A percentile compares a stretch with the other conserved stretches of the same genome.
phyloP scores from a whole-genome alignment of 37 sponge, comb jelly and placozoan genomes.

The Oscarella lobularis region DNA sequence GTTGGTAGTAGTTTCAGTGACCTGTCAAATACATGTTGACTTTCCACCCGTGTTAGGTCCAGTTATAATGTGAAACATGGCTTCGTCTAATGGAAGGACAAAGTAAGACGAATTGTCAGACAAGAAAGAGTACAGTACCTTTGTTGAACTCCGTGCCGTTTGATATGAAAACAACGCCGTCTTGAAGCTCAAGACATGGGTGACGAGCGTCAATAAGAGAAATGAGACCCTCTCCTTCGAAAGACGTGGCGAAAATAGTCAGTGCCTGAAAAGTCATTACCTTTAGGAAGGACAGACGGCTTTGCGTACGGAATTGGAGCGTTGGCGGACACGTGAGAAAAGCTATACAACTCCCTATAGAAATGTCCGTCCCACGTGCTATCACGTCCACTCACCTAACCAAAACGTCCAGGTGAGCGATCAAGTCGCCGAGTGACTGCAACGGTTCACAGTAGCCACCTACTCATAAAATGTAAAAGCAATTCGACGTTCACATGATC shows the following conservation, averaged over 20 bases:
- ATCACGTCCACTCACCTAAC: no score
- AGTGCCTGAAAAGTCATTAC: no score
- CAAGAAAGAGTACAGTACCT: constrained; percentile 15
- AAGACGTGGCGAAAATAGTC: no score
- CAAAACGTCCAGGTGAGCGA: constrained; percentile 73
- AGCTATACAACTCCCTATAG: constrained; percentile 24
- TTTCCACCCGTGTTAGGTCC: constrained; percentile 99
- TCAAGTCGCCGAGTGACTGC: constrained; percentile 39
- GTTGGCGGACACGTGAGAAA: constrained; percentile 69
- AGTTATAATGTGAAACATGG: constrained; percentile 87
- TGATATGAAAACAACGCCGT: constrained; percentile 73
- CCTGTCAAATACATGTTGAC: constrained; percentile 94
- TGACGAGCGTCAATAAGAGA: constrained; percentile 62
- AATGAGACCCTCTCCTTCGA: constrained; percentile 69
- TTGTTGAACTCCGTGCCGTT: constrained; percentile 61
- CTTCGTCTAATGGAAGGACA: constrained; percentile 17
- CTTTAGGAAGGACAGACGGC: constrained; percentile 54
- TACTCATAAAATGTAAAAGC: no score
- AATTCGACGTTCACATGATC: constrained; percentile 3
- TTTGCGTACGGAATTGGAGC: constrained; percentile 71
- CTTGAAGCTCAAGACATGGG: constrained; percentile 86
- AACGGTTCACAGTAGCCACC: constrained; percentile 86
- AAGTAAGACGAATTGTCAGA: not conserved
- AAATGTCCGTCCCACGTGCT: not conserved
- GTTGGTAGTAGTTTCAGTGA: no score